A percentile compares a stretch with the other conserved stretches of the same genome.
Evolutionary conservation across 2,113 vertebrate genomes (phyloP).

Genomic region (Amphiprion percula): DNA sequence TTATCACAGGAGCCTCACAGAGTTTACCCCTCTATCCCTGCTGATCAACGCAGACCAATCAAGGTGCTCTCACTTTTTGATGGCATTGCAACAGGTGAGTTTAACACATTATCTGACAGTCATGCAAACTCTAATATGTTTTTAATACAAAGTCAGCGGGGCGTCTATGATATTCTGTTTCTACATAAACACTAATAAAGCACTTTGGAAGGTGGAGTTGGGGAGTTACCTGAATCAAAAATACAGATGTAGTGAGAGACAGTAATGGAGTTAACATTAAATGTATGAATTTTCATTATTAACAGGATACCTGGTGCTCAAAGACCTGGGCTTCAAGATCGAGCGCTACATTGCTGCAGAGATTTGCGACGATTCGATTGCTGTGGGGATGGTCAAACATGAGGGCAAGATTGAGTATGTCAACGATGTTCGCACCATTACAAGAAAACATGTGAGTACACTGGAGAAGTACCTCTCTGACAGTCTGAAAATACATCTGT

Average conservation of each 20-base stretch:
- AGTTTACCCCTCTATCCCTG: constrained; percentile 91
- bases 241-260: neutral
- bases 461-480: neutral
- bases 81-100: constrained; percentile 93
- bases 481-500: neutral
- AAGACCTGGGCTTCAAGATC: constrained; percentile 92
- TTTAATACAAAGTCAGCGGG: neutral
- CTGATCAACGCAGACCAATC: constrained; percentile 88
- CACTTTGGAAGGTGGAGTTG: neutral
- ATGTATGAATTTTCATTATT: neutral
- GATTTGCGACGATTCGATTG: constrained; percentile 91
- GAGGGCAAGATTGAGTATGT: constrained; percentile 92
- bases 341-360: constrained; percentile 94
- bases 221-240: neutral
- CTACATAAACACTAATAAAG: neutral
- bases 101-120: neutral
- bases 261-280: neutral
- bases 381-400: constrained; percentile 89
- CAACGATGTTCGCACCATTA: constrained; percentile 91
- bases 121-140: neutral
- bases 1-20: constrained; percentile 89
- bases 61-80: constrained; percentile 95
- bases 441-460: constrained; percentile 89
- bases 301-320: constrained; percentile 94
- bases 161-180: neutral